Evolutionary conservation across 2,888 invertebrate genomes (phyloP), one percentile per base, ranked within the genome.

Genomic region (Globia sparganii): DNA sequence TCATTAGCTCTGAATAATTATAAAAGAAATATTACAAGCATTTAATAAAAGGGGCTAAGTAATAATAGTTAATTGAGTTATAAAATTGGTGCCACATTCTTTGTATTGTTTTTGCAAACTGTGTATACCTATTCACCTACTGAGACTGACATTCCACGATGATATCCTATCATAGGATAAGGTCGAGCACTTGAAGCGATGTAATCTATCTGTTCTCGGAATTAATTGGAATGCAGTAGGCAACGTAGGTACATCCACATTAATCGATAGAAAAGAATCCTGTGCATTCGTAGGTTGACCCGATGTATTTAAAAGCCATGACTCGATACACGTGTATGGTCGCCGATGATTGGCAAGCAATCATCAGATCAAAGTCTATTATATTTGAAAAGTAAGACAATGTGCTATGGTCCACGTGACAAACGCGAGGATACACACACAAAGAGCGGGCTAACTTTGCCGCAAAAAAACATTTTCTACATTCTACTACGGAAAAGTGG

Each of bases 401-500:
- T 92, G 94, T 91, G 89, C 87, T 75, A 74, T 56, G 37, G 70
- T 81, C 85, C 94, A 96, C 95, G 96, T 96, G 95, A 94, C 86
- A 91, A 93, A 94, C 93, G 93, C 93, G 94, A 94, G 88, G 59
- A 72, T 72, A 43, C 85, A 49, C 84, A 88, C 92, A 95, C 95
- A 95, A 95, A 95, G 94, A 92, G 93, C 91, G 81, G 90, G 88
- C 86, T 87, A 79, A 84, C 85, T 85, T 78, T 83, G 87, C 77
- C 75, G 82, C 92, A 94, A 94, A 93, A 93, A 93, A 94, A 91
- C 90, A 88, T 94, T 94, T 93, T 94, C 94, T 93, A 94, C 93
- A 94, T 94, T 94, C 93, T 95, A 94, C 87, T 75, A 87, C 88
- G 91, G 94, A 94, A 96, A 96, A 95, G 94, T 95, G 93, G 80